phyloP scores from a whole-genome alignment of 1,140 invertebrate genomes.

The Calephelis virginiensis region DNA sequence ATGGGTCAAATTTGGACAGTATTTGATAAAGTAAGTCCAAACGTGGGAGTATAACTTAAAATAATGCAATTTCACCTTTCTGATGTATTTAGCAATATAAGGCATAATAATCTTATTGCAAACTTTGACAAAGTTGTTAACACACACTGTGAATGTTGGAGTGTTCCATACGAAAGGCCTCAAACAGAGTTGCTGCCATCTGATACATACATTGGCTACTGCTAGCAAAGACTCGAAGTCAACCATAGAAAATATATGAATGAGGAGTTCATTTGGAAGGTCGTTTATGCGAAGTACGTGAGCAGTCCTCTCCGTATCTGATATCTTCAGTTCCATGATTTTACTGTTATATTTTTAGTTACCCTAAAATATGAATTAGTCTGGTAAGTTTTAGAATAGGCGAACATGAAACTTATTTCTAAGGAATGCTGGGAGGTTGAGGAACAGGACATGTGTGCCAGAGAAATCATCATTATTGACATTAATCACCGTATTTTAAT shows the following conservation, averaged over 20 bases:
- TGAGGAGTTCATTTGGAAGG: slow-evolving; percentile 76
- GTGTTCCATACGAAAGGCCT: slow-evolving; percentile 76
- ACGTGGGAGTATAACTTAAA: slow-evolving; percentile 77
- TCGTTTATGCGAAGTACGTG: slow-evolving; percentile 69
- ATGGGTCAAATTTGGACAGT: slow-evolving; percentile 75
- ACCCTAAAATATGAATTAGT: neutral
- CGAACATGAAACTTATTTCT: too few relatives aligned
- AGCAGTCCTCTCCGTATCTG: slow-evolving; percentile 44
- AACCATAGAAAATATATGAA: slow-evolving; percentile 76
- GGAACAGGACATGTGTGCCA: too few relatives aligned
- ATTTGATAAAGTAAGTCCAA: slow-evolving; percentile 68
- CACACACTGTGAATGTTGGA: slow-evolving; percentile 71
- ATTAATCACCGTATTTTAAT: too few relatives aligned
- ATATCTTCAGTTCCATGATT: slow-evolving; percentile 70
- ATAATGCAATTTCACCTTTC: slow-evolving; percentile 77
- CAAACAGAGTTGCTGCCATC: slow-evolving; percentile 73
- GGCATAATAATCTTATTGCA: slow-evolving; percentile 75
- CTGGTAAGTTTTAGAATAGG: too few relatives aligned
- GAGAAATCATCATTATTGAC: too few relatives aligned
- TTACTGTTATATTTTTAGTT: neutral
- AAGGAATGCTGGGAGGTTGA: too few relatives aligned
- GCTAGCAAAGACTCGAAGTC: slow-evolving; percentile 75
- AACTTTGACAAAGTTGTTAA: slow-evolving; percentile 74
- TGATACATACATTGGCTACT: slow-evolving; percentile 70
- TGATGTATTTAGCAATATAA: slow-evolving; percentile 72